These are phyloP conservation scores for Drosophila azteca DNA, from an alignment of 1,140 invertebrate species.

Conservation along the genomic window DNA sequence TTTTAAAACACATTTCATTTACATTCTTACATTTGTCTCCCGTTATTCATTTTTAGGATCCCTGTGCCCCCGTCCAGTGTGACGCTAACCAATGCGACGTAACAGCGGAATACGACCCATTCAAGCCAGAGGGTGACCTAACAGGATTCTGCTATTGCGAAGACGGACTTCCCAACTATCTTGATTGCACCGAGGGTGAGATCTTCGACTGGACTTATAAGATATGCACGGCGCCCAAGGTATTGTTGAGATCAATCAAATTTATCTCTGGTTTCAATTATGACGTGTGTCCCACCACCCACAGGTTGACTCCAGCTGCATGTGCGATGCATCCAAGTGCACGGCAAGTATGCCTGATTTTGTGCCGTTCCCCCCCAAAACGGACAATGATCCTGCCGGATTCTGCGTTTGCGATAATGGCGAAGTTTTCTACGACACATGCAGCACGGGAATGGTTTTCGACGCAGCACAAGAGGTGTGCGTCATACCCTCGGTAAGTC, in stretches of 20 bases:
- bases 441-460: slow-evolving; percentile 29
- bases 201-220: neutral
- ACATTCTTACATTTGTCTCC: neutral
- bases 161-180: slow-evolving; percentile 27
- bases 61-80: slow-evolving; percentile 11
- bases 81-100: slow-evolving; percentile 20
- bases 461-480: slow-evolving; percentile 2
- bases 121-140: slow-evolving; percentile 14
- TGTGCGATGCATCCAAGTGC: slow-evolving; percentile 42
- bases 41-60: slow-evolving; percentile 12
- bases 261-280: no score
- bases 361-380: slow-evolving; percentile 31
- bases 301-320: slow-evolving; percentile 9
- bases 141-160: slow-evolving; percentile 54
- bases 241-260: neutral
- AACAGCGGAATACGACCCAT: slow-evolving; percentile 27
- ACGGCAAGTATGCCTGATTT: neutral
- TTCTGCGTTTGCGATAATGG: slow-evolving; percentile 48
- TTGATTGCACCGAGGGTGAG: slow-evolving; percentile 6
- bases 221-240: slow-evolving; percentile 25
- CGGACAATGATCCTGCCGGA: slow-evolving; percentile 1
- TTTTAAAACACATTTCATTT: neutral
- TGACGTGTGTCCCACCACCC: no score
- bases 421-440: slow-evolving; percentile 9
- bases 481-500: slow-evolving; percentile 24